Conservation (phyloP, 2,113 vertebrate species). For the Takifugu bimaculatus region DNA sequence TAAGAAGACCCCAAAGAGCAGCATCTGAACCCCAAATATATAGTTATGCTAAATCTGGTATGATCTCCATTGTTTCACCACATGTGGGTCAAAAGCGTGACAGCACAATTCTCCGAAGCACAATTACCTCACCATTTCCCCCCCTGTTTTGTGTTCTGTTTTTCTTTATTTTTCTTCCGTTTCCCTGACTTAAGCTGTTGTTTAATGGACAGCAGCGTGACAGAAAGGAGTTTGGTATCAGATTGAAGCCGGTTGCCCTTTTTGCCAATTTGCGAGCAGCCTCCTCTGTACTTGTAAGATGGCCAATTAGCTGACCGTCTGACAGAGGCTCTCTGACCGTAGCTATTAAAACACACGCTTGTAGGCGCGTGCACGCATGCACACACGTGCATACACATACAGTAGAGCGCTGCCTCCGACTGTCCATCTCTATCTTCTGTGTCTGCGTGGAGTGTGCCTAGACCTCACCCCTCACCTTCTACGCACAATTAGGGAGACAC, state of each 20-base stretch:
- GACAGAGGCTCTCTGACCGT: slow-evolving; percentile 74
- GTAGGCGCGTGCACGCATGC: slow-evolving; percentile 18
- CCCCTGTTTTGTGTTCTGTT: slow-evolving; percentile 67
- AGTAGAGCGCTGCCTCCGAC: slow-evolving; percentile 36
- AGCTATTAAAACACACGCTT: slow-evolving; percentile 74
- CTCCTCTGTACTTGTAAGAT: slow-evolving; percentile 77
- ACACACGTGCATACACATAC: slow-evolving; percentile 13
- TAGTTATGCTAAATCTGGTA: slow-evolving; percentile 69
- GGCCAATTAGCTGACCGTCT: slow-evolving; percentile 79
- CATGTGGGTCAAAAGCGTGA: slow-evolving; percentile 60
- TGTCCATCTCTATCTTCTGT: slow-evolving; percentile 59
- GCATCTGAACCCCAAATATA: slow-evolving; percentile 48
- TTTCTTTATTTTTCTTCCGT: slow-evolving; percentile 72
- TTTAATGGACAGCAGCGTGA: slow-evolving; percentile 77
- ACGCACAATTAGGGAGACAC: slow-evolving; percentile 52
- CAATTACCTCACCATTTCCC: slow-evolving; percentile 66
- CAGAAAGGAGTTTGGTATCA: slow-evolving; percentile 75
- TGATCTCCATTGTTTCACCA: slow-evolving; percentile 62
- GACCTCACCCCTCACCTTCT: slow-evolving; percentile 63
- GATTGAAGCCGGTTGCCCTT: slow-evolving; percentile 77
- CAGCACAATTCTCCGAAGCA: slow-evolving; percentile 65
- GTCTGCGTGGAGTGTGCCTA: slow-evolving; percentile 45
- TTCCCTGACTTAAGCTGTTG: slow-evolving; percentile 74
- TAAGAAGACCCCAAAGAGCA: slow-evolving; percentile 40
- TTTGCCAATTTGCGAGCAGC: slow-evolving; percentile 76